phyloP scores from a whole-genome alignment of 2,113 vertebrate genomes.

The Oenanthe melanoleuca region DNA sequence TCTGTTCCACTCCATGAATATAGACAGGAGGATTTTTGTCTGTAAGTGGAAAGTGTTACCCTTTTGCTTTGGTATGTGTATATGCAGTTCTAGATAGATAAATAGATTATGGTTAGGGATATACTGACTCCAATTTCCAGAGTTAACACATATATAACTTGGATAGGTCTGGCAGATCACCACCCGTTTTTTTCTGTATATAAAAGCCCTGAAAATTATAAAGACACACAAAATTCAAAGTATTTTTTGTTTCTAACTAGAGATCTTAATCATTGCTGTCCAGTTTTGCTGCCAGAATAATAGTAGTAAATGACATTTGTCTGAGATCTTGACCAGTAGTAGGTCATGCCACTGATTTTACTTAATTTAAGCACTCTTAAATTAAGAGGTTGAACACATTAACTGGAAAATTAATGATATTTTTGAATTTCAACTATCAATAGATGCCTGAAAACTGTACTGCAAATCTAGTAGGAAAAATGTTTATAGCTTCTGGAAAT shows the following conservation, averaged over 20 bases:
- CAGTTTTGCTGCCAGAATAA: not conserved
- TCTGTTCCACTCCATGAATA: not conserved
- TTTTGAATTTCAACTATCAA: constrained; percentile 14
- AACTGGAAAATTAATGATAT: constrained; percentile 10
- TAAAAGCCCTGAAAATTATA: not conserved
- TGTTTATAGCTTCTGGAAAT: constrained; percentile 41
- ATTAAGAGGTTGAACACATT: not conserved
- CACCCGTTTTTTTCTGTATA: not conserved
- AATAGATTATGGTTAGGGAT: not conserved
- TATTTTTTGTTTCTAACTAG: not conserved
- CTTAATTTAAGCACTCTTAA: not conserved
- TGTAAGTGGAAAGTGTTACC: constrained; percentile 38
- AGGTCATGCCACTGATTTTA: not conserved
- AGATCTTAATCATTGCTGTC: not conserved
- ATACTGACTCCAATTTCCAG: not conserved
- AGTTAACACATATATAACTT: not conserved
- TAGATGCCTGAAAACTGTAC: not conserved
- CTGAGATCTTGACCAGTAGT: not conserved
- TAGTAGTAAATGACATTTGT: not conserved
- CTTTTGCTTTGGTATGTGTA: constrained; percentile 11
- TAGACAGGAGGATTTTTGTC: not conserved
- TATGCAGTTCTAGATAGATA: not conserved
- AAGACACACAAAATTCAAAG: not conserved
- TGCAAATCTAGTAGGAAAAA: constrained; percentile 17
- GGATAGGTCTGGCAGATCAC: not conserved